Base-by-base conservation (phyloP, 2,888 invertebrate species). In the Parascotia fuliginaria region DNA sequence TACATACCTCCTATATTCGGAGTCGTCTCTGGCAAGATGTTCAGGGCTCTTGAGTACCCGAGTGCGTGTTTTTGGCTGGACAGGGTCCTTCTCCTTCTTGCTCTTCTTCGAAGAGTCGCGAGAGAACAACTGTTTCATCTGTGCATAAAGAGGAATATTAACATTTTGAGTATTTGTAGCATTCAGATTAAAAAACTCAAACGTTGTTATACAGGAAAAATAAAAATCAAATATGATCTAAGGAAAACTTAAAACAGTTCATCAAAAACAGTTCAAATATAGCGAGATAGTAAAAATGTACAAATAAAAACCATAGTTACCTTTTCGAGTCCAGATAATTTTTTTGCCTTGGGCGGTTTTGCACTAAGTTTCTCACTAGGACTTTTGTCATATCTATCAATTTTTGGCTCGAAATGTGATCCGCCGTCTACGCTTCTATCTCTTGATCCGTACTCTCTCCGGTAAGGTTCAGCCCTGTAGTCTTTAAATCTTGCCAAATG, bases 81-180 rank as follows among this genome's bases (percentile, higher is more conserved):
- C 83, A 67, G 74, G 66, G 65, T 94, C 94, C 80, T 94, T 94
- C 82, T 94, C 94, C 86, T 94, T 94, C 79, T 93, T 94, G 89
- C 93, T 94, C 89, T 94, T 95, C 90, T 95, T 95, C 47, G 94
- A 94, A 87, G 93, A 92, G 81, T 94, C 93, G 76, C 95, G 93
- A 70, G 94, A 95, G 87, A 96, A 96, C 70, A 96, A 92, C 83
- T 96, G 95, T 77, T 96, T 96, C 65, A 95, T 93, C 93, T 95
- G 59, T 41, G 74, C 42, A 42, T 31, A 16, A 13, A 4, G 7
- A 6, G 6, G 6, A 24, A 24, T 6, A 19, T 19, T 19, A 19
- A 19, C 2, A 19, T 5, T 19, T 19, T 19, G 19, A 19, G 15
- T 1, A 22, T 22, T 9, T 13, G 14, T 9, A 15, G 34, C 7